Evolutionary conservation across 2,113 vertebrate genomes (phyloP).

Genomic region (Marcusenius ussheri): DNA sequence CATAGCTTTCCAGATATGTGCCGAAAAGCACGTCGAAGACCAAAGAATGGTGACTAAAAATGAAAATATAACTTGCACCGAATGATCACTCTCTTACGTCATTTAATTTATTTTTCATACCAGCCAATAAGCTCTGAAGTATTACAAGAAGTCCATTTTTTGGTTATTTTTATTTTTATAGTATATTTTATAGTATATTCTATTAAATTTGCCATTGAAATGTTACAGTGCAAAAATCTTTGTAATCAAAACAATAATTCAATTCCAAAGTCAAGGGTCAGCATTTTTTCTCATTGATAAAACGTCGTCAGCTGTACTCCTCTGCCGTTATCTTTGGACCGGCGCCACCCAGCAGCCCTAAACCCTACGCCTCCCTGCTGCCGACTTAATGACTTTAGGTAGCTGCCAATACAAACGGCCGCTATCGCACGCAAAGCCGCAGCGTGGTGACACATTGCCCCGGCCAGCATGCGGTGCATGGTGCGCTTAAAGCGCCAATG

Average conservation of each 20-base stretch:
- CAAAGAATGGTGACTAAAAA: background rate
- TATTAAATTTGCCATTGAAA: background rate
- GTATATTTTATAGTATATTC: background rate
- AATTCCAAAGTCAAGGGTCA: background rate
- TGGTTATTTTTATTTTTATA: background rate
- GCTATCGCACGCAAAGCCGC: background rate
- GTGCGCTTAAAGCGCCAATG: background rate
- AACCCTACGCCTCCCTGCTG: background rate
- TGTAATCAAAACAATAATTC: background rate
- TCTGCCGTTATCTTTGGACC: background rate
- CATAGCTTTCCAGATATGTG: background rate
- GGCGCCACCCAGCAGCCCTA: background rate
- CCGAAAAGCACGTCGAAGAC: background rate
- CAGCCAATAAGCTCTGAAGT: background rate
- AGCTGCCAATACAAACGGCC: background rate
- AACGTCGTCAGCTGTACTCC: background rate
- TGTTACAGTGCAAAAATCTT: background rate
- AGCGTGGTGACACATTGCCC: background rate
- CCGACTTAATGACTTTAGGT: background rate
- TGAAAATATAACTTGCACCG: background rate
- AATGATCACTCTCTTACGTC: background rate
- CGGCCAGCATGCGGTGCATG: background rate
- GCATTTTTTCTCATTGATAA: background rate
- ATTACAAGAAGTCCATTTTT: background rate
- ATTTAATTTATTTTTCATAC: background rate